phyloP scores from a whole-genome alignment of 2,888 invertebrate genomes.

The Melitaea athalia region DNA sequence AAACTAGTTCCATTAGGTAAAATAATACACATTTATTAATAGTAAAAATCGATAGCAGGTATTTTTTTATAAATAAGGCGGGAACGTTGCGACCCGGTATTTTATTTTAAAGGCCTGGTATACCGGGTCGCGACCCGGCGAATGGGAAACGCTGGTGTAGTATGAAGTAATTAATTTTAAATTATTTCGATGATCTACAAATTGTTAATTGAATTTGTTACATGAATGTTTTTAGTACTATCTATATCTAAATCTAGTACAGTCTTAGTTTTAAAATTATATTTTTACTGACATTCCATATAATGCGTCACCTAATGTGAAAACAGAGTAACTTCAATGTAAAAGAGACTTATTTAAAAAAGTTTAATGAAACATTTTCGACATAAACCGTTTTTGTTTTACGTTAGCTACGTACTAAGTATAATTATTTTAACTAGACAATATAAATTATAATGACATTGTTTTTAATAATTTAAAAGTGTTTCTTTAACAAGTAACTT shows the following conservation, averaged over 20 bases:
- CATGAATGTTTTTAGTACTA: neutral
- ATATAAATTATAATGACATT: neutral
- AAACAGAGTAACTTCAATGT: neutral
- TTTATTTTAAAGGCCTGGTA: no score
- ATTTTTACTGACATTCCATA: neutral
- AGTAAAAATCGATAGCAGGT: no score
- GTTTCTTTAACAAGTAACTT: neutral
- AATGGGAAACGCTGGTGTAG: no score
- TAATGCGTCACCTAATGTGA: neutral
- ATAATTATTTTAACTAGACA: no score
- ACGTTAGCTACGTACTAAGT: no score
- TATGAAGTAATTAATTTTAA: neutral
- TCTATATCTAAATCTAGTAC: conserved; percentile 1
- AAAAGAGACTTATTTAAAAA: neutral
- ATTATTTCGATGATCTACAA: conserved; percentile 2
- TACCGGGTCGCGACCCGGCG: no score
- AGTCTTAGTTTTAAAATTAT: conserved; percentile 6
- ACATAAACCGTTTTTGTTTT: neutral
- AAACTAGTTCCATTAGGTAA: no score
- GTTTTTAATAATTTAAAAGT: neutral
- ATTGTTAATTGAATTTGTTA: conserved; percentile 6
- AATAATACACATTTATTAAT: no score
- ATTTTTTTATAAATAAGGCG: no score
- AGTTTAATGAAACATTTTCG: neutral
- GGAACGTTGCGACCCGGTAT: no score